phyloP scores from a whole-genome alignment of 2,797 vertebrate genomes.

The Danionella dracula region DNA sequence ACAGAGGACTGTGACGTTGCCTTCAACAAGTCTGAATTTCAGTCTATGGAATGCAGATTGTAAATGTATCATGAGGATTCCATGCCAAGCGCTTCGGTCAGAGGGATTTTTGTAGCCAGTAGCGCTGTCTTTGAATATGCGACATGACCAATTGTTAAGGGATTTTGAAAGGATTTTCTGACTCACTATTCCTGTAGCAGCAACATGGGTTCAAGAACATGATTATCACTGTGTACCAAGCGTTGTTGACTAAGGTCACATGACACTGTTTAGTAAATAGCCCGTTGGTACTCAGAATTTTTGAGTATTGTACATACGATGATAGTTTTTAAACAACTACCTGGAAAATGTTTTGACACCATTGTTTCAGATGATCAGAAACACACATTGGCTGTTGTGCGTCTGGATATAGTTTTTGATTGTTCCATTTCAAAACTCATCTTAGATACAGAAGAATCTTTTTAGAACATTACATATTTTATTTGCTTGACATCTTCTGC shows the following conservation, averaged over 20 bases:
- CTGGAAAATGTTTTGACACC: conserved; percentile 11
- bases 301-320: conserved; percentile 35
- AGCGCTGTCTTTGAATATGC: conserved; percentile 1
- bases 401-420: conserved; percentile 28
- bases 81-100: neutral
- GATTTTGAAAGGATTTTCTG: conserved; percentile 30
- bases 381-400: conserved; percentile 12
- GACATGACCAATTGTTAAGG: conserved; percentile 6
- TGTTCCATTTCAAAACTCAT: conserved; percentile 27
- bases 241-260: neutral
- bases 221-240: conserved; percentile 13
- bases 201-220: conserved; percentile 17
- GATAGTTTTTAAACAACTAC: conserved; percentile 27
- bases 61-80: neutral
- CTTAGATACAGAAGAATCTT: conserved; percentile 29
- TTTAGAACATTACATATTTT: conserved; percentile 48
- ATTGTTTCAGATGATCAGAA: conserved; percentile 2
- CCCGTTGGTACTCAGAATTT: conserved; percentile 6
- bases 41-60: conserved; percentile 16
- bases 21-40: conserved; percentile 24
- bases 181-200: conserved; percentile 23
- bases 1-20: conserved; percentile 12
- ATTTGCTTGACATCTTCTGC: conserved; percentile 49
- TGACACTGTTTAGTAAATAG: neutral
- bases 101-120: neutral